Evolutionary conservation across 2,888 invertebrate genomes (phyloP).

Genomic region (Acanthosepion pharaonis): DNA sequence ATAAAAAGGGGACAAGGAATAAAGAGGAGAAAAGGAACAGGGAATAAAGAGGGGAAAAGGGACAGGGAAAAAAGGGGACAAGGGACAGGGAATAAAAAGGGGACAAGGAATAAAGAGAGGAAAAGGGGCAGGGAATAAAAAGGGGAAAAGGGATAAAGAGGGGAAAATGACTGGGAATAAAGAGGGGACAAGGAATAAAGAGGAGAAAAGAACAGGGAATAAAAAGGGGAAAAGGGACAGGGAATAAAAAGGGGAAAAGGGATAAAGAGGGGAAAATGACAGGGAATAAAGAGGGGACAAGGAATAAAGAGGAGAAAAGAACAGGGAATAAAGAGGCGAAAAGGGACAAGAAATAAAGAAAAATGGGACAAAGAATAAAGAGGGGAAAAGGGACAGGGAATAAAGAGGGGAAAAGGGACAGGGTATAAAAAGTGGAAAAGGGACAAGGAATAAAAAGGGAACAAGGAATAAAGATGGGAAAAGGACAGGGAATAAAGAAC

Average conservation of each 20-base stretch:
- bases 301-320: not conserved
- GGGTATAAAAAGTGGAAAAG: not conserved
- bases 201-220: not conserved
- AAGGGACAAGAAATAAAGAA: not conserved
- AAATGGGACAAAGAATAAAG: not conserved
- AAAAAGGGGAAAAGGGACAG: not conserved
- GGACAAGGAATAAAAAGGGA: not conserved
- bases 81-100: not conserved
- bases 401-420: not conserved
- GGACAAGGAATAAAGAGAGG: not conserved
- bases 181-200: not conserved
- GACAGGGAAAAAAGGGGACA: not conserved
- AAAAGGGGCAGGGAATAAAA: not conserved
- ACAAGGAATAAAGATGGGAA: not conserved
- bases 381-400: not conserved
- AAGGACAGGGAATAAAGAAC: not conserved
- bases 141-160: not conserved
- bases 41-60: not conserved
- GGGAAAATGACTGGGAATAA: not conserved
- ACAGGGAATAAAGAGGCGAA: not conserved
- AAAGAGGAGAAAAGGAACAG: not conserved
- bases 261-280: not conserved
- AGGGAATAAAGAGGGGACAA: not conserved
- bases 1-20: not conserved
- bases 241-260: not conserved